Conservation (phyloP, 2,113 vertebrate species). For the Prionailurus bengalensis region DNA sequence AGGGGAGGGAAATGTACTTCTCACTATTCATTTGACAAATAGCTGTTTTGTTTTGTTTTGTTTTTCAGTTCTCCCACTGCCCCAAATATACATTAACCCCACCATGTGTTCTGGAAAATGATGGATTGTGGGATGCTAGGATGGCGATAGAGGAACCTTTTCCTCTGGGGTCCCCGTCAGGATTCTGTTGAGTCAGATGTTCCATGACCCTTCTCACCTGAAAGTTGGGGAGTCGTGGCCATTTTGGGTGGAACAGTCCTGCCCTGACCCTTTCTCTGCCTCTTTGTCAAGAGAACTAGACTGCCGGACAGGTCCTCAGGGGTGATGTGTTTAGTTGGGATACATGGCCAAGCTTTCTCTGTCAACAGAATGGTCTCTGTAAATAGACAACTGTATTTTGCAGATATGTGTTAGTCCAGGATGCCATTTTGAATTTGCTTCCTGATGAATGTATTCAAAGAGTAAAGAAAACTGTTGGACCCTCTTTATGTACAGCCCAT, state of each 20-base stretch:
- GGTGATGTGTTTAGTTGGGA: not conserved
- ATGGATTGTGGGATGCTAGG: not conserved
- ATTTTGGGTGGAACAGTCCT: not conserved
- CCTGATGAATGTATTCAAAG: not conserved
- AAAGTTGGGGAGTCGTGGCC: not conserved
- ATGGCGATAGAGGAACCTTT: not conserved
- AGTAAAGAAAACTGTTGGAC: not conserved
- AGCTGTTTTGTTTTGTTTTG: not conserved
- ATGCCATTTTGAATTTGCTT: not conserved
- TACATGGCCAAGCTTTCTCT: not conserved
- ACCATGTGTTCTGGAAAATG: not conserved
- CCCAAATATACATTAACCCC: not conserved
- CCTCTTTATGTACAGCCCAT: not conserved
- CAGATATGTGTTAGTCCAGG: not conserved
- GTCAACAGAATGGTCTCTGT: not conserved
- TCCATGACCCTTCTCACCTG: not conserved
- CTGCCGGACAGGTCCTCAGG: not conserved
- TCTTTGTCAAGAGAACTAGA: not conserved
- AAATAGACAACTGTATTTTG: not conserved
- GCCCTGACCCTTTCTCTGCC: not conserved
- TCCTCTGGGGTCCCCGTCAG: not conserved
- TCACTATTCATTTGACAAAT: constrained; percentile 36
- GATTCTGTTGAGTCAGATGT: not conserved
- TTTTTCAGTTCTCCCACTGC: not conserved
- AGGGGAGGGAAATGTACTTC: constrained; percentile 10